Evolutionary conservation across 2,113 vertebrate genomes (phyloP), one percentile per base, ranked within the genome.

Genomic region (Trichomycterus rosablanca): DNA sequence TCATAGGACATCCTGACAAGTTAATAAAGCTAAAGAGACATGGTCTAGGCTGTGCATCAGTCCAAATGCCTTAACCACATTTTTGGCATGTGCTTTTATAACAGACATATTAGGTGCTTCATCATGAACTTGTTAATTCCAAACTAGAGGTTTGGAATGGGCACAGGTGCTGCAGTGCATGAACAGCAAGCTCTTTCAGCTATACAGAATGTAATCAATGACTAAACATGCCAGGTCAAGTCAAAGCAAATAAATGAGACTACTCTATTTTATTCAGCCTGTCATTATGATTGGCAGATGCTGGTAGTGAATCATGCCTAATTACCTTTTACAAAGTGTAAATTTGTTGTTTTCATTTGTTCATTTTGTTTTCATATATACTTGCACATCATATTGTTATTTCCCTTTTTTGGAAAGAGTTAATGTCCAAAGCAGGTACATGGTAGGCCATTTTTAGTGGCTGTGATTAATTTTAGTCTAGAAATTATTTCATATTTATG

Each of bases 391-490:
- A 15, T 39, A 5, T 5, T 22, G 10, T 37, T 39, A 32, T 46
- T 55, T 64, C 11, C 20, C 23, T 7, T 18, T 23, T 63, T 57
- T 15, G 9, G 1, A 3, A 18, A 15, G 30, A 11, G 37, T 40
- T 19, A 7, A 37, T 4, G 8, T 42, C 26, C 42, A 37, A 16
- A 24, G 34, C 7, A 12, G 24, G 35, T 56, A 34, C 39, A 45
- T 68, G 53, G 73, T 59, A 54, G 66, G 54, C 68, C 63, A 61
- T 57, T 59, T 58, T 61, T 63, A 72, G 60, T 59, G 59, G 70
- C 70, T 73, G 67, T 70, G 74, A 59, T 65, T 52, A 63, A 64
- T n/a, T n/a, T n/a, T n/a, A n/a, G n/a, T n/a, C n/a, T n/a, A n/a
- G n/a, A n/a, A n/a, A n/a, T n/a, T n/a, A n/a, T n/a, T n/a, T n/a